Percentiles rank a stretch among this genome's conserved stretches.
Conservation (phyloP, 2,888 invertebrate genomes). For the Micropterix aruncella region DNA sequence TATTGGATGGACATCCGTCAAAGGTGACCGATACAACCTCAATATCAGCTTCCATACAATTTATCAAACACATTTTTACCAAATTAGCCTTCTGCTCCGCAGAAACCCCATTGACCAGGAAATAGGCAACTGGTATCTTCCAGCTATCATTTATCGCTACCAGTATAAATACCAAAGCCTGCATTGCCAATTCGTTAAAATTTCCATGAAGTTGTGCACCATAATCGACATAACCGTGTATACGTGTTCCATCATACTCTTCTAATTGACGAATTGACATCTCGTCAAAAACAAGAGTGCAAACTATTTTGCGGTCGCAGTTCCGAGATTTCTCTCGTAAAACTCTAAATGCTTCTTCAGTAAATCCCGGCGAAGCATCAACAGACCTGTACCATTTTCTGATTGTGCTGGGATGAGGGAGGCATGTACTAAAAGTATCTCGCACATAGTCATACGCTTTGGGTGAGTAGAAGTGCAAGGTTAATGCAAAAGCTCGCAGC, state of each 20-base stretch:
- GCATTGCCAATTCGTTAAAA: not conserved
- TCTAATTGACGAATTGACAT: too few species aligned
- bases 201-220: not conserved
- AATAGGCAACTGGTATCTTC: not conserved
- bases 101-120: not conserved
- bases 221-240: not conserved
- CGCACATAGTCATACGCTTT: too few species aligned
- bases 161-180: not conserved
- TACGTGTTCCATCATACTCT: not conserved
- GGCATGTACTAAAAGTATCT: too few species aligned
- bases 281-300: too few species aligned
- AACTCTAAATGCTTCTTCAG: too few species aligned
- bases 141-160: not conserved
- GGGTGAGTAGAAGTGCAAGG: too few species aligned
- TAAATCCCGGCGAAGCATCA: too few species aligned
- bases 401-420: too few species aligned
- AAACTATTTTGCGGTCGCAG: too few species aligned
- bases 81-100: not conserved
- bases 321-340: too few species aligned
- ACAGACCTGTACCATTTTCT: too few species aligned
- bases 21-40: not conserved
- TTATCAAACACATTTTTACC: not conserved
- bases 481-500: too few species aligned
- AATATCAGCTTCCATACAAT: not conserved
- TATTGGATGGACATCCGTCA: not conserved